Evolutionary conservation across 1,140 invertebrate species (phyloP), one percentile per base, ranked within the genome.

Genomic region (Seison nebaliae): DNA sequence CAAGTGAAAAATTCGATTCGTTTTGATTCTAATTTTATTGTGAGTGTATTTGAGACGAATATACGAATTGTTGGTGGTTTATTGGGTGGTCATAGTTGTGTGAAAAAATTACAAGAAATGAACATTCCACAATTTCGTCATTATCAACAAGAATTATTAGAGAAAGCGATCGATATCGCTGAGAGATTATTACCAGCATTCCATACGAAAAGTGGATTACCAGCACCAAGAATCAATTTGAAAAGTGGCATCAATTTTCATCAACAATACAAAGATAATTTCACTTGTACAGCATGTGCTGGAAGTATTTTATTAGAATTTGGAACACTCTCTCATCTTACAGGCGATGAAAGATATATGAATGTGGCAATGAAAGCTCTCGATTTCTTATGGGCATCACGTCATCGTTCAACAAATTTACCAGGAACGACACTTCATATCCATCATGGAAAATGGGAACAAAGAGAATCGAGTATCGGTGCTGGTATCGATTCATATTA

Each of bases 401-500:
- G 86, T 23, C 79, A 94, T 60, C 68, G 80, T 38, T 72, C 72
- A 24, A 80, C 51, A 47, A 50, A 60, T 36, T 48, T 62, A 9
- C 49, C 60, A 30, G 59, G 59, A 3, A 52, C 51, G 16, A 52
- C 59, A 4, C 55, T 60, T 32, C 58, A 62, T 44, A 55, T 94
- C n/a, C 76, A 94, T 53, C 83, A 74, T 23, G 86, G 88, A 3
- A 81, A 93, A 57, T 94, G 84, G 84, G 70, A 93, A 4, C 63
- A 83, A 46, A 33, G 47, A 60, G 84, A 94, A 55, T 79, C 78
- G 19, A 83, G 84, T 3, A 81, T 94, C 14, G 88, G 88, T n/a
- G 88, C 86, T 26, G 86, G 88, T 7, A 93, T 93, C 45, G 86
- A 96, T 57, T 91, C 81, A 0, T 96, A 94, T 55, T 94, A 93